Evolutionary conservation across 2,113 vertebrate genomes (phyloP).

Genomic region (Rhinoderma darwinii): DNA sequence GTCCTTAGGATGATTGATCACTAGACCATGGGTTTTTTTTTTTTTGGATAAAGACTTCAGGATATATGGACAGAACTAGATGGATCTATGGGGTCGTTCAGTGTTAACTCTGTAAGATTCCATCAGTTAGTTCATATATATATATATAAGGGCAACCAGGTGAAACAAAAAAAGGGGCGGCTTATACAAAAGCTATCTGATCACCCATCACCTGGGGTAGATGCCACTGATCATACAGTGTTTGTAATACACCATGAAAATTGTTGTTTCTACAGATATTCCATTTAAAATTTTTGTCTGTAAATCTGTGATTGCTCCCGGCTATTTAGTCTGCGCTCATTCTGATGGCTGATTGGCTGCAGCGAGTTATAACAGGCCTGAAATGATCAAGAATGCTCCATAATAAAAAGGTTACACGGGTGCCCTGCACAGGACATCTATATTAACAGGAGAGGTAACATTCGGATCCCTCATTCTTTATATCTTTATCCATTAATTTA

Average conservation of each 20-base stretch:
- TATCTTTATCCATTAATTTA: neutral
- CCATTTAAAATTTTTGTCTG: slow-evolving; percentile 43
- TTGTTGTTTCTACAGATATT: neutral
- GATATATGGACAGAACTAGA: too few species aligned
- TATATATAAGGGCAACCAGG: neutral
- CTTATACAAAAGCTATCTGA: neutral
- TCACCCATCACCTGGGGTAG: neutral
- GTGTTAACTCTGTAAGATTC: neutral
- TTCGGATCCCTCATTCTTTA: neutral
- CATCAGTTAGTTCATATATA: neutral
- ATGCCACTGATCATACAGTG: neutral
- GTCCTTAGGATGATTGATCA: too few species aligned
- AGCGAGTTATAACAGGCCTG: slow-evolving; percentile 29
- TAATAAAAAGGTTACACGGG: neutral
- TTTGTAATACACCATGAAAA: neutral
- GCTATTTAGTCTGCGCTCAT: slow-evolving; percentile 46
- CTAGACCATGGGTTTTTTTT: too few species aligned
- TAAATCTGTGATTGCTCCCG: neutral
- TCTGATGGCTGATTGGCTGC: slow-evolving; percentile 27
- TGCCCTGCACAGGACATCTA: neutral
- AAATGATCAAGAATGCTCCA: slow-evolving; percentile 38
- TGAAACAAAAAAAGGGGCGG: neutral
- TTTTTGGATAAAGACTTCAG: too few species aligned
- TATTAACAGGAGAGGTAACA: neutral
- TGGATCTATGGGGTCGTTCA: too few species aligned